Conservation (phyloP, 2,113 vertebrate species). For the Tenrec ecaudatus region DNA sequence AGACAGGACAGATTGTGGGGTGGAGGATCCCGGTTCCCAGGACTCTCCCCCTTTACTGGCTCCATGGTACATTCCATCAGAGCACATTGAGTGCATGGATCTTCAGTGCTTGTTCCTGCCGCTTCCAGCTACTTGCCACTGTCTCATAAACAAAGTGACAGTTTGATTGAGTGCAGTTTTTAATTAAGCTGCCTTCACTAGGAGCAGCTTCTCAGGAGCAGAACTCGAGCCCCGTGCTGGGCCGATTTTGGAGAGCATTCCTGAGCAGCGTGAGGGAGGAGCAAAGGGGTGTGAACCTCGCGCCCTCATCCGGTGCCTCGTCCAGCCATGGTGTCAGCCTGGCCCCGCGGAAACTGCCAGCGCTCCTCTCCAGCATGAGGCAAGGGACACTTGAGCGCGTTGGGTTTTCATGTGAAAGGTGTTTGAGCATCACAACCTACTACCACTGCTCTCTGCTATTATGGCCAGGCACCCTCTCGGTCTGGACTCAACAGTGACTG, state of each 20-base stretch:
- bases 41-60: neutral
- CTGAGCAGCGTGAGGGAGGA: neutral
- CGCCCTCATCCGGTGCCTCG: rapidly evolving
- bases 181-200: conserved; percentile 74
- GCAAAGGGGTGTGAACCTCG: neutral
- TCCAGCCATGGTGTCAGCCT: neutral
- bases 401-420: neutral
- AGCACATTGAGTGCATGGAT: conserved; percentile 61
- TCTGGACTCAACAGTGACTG: neutral
- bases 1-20: neutral
- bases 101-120: conserved; percentile 41
- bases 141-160: conserved; percentile 77
- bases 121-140: conserved; percentile 62
- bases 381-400: rapidly evolving
- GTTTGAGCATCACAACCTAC: neutral
- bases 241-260: no score
- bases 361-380: neutral
- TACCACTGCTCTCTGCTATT: neutral
- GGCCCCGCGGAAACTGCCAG: neutral
- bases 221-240: neutral
- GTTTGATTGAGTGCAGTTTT: conserved; percentile 78
- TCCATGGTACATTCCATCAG: conserved; percentile 54
- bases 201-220: conserved; percentile 53
- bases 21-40: neutral
- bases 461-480: neutral